Base-by-base conservation (phyloP, 2,888 invertebrate species). In the Eubasilissa splendida region DNA sequence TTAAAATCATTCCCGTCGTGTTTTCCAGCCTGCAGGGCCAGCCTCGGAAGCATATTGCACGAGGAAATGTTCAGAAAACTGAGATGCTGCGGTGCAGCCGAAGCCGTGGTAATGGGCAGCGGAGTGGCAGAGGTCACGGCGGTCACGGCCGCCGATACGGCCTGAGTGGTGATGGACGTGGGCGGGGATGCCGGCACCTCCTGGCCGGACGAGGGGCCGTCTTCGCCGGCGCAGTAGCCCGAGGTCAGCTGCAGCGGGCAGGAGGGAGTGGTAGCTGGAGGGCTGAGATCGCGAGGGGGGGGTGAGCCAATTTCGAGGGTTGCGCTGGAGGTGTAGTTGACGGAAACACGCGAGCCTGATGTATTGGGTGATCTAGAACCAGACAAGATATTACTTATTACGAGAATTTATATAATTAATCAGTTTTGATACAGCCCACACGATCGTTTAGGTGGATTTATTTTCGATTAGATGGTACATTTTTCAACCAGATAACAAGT, bases 321-420 rank as follows among this genome's bases (percentile, higher is more conserved):
- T 80, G 90, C 90, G 85, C 90, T 89, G 85, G 91, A 89, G 85
- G 91, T 91, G 87, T 90, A 91, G 87, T 89, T 90, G 88, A 90
- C 87, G 9, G 80, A 78, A 86, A 78, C 70, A 7, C 75, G 68
- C 42, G 66, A 53, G 80, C 65, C 54, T n/a, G 53, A 42, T 42
- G 42, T 75, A 56, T 76, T 79, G n/a, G 77, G 66, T 14, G 78
- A 80, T 54, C 82, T 82, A 59, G 3, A 80, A 77, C 12, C 59
- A 60, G 7, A 42, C 42, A 42, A 42, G 42, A 5, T 42, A 7
- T 42, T 42, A 42, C 42, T 42, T 7, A 2, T 7, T 42, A 42
- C 2, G 42, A 7, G 7, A 12, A 22, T 66, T 12, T 12, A 10
- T 12, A 58, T 58, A 12, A 58, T 58, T 58, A n/a, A 58, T 58